Evolutionary conservation across 2,113 vertebrate genomes (phyloP), one percentile per base, ranked within the genome.

Genomic region (Psittacus erithacus): DNA sequence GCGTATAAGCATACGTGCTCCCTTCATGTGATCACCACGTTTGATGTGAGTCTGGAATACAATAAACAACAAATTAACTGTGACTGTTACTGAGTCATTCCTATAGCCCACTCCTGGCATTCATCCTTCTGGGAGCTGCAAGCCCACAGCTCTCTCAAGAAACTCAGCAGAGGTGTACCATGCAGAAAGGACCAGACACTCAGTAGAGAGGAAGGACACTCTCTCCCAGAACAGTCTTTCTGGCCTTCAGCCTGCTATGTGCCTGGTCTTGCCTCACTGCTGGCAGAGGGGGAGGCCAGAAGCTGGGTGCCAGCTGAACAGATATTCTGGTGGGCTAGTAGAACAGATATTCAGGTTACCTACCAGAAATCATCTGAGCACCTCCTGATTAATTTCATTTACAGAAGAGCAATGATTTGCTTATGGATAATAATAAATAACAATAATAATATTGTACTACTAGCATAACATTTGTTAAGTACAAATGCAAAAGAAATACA

Each of bases 1-100:
- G 2, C 99, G 98, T 44, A 99, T 99, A 4, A 99, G 99, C 99
- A 99, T 98, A 16, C 99, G 99, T 0, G 99, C 99, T 55, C 98
- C 99, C 94, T 99, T 99, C 82, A 99, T 95, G 71, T 99, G 99
- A 82, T 99, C 99, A 29, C 98, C 98, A 53, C 98, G 98, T 94
- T 98, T 99, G n/a, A 99, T 98, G 2, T 99, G 98, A 75, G 98
- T 98, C 99, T 99, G 95, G 85, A 98, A 98, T 3, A 87, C 70
- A 90, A 59, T 23, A 88, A 81, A 64, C 31, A 29, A 1, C 3
- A 4, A 14, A 46, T 50, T 65, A 71, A 31, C 28, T 9, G 27
- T 50, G 77, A 71, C 64, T 60, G 39, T 10, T 5, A 24, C 2
- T 52, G 27, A 65, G 57, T 2, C 55, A 77, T 18, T 67, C 41